Base-by-base conservation (phyloP, 2,797 vertebrate genomes). In the Alauda arvensis region DNA sequence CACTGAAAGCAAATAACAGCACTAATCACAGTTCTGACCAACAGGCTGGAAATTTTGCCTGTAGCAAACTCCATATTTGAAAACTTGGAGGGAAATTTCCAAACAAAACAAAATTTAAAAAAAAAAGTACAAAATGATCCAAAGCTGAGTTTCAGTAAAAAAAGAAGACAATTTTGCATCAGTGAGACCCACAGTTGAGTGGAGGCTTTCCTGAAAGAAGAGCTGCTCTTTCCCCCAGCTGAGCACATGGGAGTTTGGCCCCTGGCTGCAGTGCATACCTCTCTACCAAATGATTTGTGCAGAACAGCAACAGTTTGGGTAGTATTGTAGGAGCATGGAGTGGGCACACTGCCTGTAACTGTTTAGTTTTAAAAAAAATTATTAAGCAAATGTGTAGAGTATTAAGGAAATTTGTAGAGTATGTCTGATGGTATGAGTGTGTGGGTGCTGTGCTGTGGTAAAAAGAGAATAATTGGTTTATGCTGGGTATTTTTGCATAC, bases 401-500 rank as follows among this genome's bases (percentile, higher is more conserved):
- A 65, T 81, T 95, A 93, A 88, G 87, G 79, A 85, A 67, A 91
- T 81, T 57, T 45, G 83, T 90, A 86, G 88, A 52, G 93, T 79
- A 60, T 76, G 87, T 94, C 77, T 94, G 94, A 85, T 40, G 0
- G 63, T 90, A 87, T 89, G 93, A 93, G 78, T 77, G 90, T 86
- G 77, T 93, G 92, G 84, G 83, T 81, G 78, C 92, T 91, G 82
- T 95, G 95, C 88, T 91, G 92, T 92, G 92, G 82, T 94, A 74
- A 91, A 94, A 92, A 90, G 87, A 82, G 75, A 91, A 76, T 93
- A 83, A 94, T 71, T 84, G 74, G 85, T 93, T 91, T 83, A 89
- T 94, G 93, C 75, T 69, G 52, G 65, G 75, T 75, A 68, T 87
- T 89, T 94, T 95, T 97, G 94, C 90, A 92, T 96, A 95, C 77